Evolutionary conservation across 2,888 invertebrate species (phyloP).

Genomic region (Cyclophora albipunctata): DNA sequence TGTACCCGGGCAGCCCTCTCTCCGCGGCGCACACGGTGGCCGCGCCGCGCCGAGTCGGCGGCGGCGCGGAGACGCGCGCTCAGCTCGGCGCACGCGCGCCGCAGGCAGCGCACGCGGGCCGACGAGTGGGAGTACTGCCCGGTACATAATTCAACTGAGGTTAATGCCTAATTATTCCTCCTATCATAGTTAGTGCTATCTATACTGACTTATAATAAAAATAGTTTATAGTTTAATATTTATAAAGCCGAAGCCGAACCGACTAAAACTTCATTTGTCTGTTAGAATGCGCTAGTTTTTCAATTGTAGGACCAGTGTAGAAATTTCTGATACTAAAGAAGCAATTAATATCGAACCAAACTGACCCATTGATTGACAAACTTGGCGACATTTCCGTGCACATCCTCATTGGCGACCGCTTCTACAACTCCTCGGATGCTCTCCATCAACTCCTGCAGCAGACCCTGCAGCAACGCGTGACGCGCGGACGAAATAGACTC

Average conservation of each 20-base stretch:
- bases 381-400: slow-evolving; percentile 21
- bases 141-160: too few relatives aligned
- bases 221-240: too few relatives aligned
- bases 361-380: slow-evolving; percentile 46
- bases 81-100: slow-evolving; percentile 17
- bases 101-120: slow-evolving; percentile 27
- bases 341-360: background rate
- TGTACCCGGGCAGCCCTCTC: slow-evolving; percentile 1
- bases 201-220: too few relatives aligned
- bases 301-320: slow-evolving; percentile 26
- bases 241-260: too few relatives aligned
- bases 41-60: slow-evolving; percentile 1
- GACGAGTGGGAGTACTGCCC: slow-evolving; percentile 7
- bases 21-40: background rate
- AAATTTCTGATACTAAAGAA: too few relatives aligned
- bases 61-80: background rate
- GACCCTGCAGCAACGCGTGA: slow-evolving; percentile 2
- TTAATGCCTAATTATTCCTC: too few relatives aligned
- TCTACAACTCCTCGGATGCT: slow-evolving; percentile 11
- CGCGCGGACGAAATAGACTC: background rate
- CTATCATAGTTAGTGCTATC: too few relatives aligned
- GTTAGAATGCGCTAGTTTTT: slow-evolving; percentile 20
- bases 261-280: too few relatives aligned
- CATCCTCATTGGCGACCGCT: slow-evolving; percentile 13
- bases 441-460: slow-evolving; percentile 11